Conservation (phyloP, 2,888 invertebrate species). For the Andrena minutula region DNA sequence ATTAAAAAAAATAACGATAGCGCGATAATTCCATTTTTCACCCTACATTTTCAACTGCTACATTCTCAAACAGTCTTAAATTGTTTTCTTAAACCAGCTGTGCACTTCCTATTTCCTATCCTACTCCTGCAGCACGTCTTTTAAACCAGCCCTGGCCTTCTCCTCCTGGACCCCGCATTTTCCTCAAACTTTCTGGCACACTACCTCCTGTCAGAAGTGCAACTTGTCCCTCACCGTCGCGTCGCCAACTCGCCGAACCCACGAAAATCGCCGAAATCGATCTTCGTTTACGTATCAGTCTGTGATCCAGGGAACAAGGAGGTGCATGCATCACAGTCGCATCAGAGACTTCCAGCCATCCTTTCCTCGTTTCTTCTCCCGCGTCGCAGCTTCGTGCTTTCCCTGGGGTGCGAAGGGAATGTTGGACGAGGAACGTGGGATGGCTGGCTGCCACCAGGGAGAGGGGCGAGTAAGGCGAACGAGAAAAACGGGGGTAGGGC, state of each 20-base stretch:
- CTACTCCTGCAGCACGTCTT: too few relatives aligned
- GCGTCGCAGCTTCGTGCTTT: conserved; percentile 35
- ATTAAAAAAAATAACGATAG: too few relatives aligned
- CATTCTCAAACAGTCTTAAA: too few relatives aligned
- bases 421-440: background rate
- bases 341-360: conserved; percentile 23
- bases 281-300: conserved; percentile 1
- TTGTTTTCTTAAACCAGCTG: too few relatives aligned
- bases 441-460: conserved; percentile 12
- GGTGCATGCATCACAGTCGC: conserved; percentile 37
- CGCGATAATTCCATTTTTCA: too few relatives aligned
- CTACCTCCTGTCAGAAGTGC: background rate
- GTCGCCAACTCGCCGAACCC: too few relatives aligned
- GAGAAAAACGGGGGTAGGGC: conserved; percentile 28
- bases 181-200: too few relatives aligned
- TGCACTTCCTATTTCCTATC: too few relatives aligned
- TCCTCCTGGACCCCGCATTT: too few relatives aligned
- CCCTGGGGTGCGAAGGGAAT: conserved; percentile 41
- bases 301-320: conserved; percentile 24
- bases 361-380: conserved; percentile 28
- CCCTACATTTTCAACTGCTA: too few relatives aligned
- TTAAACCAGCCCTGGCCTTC: too few relatives aligned
- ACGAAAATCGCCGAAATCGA: conserved; percentile 9
- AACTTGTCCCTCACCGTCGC: background rate
- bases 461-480: background rate